Percentiles rank a stretch among this genome's conserved stretches.
These are phyloP conservation scores for Elmis aenea DNA, from an alignment of 2,888 invertebrate species.

Conservation along the genomic window DNA sequence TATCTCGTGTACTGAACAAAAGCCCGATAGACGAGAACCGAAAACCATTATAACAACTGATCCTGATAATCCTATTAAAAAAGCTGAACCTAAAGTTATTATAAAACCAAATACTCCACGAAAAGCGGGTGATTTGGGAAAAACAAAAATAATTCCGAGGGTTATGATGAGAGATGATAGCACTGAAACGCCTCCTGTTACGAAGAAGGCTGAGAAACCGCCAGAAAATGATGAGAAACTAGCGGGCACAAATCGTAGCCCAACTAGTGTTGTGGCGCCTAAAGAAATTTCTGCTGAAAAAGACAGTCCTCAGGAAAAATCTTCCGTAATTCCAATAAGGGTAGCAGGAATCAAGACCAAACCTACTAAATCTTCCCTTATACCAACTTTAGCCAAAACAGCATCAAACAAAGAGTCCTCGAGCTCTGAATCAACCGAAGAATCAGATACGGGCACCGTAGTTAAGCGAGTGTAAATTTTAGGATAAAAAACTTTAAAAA, in stretches of 20 bases:
- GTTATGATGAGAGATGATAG: constrained; percentile 44
- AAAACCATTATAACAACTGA: constrained; percentile 54
- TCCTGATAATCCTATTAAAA: constrained; percentile 42
- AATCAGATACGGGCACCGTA: constrained; percentile 46
- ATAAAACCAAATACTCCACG: constrained; percentile 54
- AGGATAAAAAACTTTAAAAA: too few relatives aligned
- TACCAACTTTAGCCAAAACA: constrained; percentile 39
- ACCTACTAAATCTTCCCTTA: constrained; percentile 36
- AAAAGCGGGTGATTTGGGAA: constrained; percentile 32
- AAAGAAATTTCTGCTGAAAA: not conserved
- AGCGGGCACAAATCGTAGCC: too few relatives aligned
- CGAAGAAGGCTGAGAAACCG: constrained; percentile 11
- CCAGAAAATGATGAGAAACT: constrained; percentile 12
- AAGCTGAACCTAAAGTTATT: constrained; percentile 55
- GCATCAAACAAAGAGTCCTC: constrained; percentile 41
- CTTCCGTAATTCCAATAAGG: not conserved
- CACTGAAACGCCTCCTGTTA: constrained; percentile 23
- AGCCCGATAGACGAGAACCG: constrained; percentile 19
- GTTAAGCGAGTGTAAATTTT: constrained; percentile 36
- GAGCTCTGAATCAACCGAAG: constrained; percentile 51
- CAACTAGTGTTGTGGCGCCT: too few relatives aligned
- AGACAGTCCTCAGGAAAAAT: not conserved
- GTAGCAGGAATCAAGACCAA: not conserved
- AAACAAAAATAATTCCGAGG: constrained; percentile 46
- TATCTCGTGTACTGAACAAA: constrained; percentile 5